Percentiles rank a stretch among this genome's conserved stretches.
Evolutionary conservation across 2,113 vertebrate species (phyloP).

Genomic region (Mirza zaza): DNA sequence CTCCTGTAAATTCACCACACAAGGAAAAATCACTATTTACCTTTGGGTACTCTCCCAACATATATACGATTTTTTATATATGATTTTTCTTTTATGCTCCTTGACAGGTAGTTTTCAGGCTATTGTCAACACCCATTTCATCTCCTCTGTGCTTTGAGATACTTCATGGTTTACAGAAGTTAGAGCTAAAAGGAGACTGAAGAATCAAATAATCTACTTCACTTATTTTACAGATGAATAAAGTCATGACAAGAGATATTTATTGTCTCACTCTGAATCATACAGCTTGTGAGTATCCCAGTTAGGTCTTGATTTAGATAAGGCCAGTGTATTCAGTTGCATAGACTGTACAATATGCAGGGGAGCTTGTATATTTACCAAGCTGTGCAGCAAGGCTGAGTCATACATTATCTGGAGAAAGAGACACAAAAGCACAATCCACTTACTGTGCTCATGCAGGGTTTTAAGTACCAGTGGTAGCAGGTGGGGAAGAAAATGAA

Average conservation of each 20-base stretch:
- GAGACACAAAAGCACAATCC: background rate
- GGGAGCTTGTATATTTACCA: background rate
- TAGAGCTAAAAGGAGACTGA: background rate
- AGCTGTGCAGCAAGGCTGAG: background rate
- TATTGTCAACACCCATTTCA: background rate
- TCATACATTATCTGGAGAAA: background rate
- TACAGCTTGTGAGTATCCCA: background rate
- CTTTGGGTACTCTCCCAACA: background rate
- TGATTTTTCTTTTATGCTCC: background rate
- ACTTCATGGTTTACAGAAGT: background rate
- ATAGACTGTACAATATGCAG: fast-evolving
- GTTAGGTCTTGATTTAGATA: background rate
- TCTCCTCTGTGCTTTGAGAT: background rate
- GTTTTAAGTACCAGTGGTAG: fast-evolving
- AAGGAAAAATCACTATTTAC: background rate
- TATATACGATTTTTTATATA: background rate
- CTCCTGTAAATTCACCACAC: background rate
- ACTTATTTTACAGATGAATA: background rate
- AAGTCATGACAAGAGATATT: background rate
- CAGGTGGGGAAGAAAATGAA: background rate
- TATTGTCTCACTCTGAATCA: background rate
- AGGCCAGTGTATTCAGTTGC: background rate
- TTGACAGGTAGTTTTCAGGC: background rate
- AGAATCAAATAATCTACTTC: background rate
- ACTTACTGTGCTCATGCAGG: background rate